phyloP scores from a whole-genome alignment of 2,797 vertebrate species.

The Anas acuta region DNA sequence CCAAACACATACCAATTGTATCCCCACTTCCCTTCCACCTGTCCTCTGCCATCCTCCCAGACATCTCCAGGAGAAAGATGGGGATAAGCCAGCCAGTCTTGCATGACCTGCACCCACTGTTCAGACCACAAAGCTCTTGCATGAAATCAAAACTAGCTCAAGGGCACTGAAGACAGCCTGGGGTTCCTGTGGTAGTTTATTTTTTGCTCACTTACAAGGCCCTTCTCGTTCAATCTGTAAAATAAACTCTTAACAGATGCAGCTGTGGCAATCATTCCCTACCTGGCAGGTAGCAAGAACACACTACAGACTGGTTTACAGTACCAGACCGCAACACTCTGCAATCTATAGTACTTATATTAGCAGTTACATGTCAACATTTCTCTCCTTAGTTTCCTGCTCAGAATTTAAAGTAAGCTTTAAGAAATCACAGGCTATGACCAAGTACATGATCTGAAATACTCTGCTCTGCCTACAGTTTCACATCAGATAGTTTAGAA shows the following conservation, averaged over 20 bases:
- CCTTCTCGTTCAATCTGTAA: background rate
- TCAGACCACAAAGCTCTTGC: background rate
- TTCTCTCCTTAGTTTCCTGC: background rate
- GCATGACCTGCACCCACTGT: background rate
- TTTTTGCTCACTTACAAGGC: background rate
- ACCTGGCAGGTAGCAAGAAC: background rate
- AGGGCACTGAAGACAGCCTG: background rate
- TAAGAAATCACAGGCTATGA: background rate
- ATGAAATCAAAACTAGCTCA: background rate
- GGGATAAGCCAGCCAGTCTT: background rate
- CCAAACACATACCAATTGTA: accelerated
- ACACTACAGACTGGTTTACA: background rate
- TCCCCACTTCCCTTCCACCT: background rate
- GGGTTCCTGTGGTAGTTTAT: background rate
- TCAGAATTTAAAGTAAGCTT: background rate
- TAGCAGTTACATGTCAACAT: background rate
- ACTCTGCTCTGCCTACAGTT: background rate
- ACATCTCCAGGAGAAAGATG: background rate
- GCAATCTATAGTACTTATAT: background rate
- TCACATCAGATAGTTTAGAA: background rate
- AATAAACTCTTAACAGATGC: background rate
- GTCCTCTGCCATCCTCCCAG: background rate
- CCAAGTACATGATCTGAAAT: accelerated
- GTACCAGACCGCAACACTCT: background rate
- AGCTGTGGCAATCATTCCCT: background rate